Conservation (phyloP, 2,888 invertebrate genomes). For the Spodoptera littoralis region DNA sequence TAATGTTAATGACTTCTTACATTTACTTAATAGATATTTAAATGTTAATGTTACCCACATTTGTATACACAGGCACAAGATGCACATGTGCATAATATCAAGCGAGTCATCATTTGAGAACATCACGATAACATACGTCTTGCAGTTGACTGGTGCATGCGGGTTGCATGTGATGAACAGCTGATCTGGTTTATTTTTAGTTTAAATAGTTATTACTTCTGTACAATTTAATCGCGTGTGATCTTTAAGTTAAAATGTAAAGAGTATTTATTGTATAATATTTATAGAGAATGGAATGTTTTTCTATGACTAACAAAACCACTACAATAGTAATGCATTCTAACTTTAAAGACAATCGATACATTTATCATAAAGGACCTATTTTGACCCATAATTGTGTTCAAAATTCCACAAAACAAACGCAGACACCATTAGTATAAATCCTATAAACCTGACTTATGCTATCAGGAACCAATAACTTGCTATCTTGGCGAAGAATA, state of each 20-base stretch:
- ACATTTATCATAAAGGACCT: too few species aligned
- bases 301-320: neutral
- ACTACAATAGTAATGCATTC: too few species aligned
- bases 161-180: conserved; percentile 40
- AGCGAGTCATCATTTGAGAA: conserved; percentile 36
- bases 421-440: conserved; percentile 55
- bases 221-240: conserved; percentile 2
- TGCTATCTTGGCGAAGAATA: conserved; percentile 79
- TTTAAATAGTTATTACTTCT: conserved; percentile 7
- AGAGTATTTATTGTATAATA: too few species aligned
- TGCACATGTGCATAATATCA: conserved; percentile 40
- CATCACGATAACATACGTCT: conserved; percentile 46
- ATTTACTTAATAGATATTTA: conserved; percentile 17
- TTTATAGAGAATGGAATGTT: neutral
- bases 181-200: conserved; percentile 42
- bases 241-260: neutral
- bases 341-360: too few species aligned
- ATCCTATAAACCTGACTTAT: conserved; percentile 67
- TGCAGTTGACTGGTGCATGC: conserved; percentile 31
- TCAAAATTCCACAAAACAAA: conserved; percentile 17
- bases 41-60: conserved; percentile 28
- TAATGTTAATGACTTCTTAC: conserved; percentile 16
- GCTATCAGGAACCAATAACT: conserved; percentile 59
- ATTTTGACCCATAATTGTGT: too few species aligned
- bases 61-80: conserved; percentile 18